These are phyloP conservation scores for Lophius americanus DNA, from an alignment of 2,797 vertebrate genomes.

Conservation along the genomic window DNA sequence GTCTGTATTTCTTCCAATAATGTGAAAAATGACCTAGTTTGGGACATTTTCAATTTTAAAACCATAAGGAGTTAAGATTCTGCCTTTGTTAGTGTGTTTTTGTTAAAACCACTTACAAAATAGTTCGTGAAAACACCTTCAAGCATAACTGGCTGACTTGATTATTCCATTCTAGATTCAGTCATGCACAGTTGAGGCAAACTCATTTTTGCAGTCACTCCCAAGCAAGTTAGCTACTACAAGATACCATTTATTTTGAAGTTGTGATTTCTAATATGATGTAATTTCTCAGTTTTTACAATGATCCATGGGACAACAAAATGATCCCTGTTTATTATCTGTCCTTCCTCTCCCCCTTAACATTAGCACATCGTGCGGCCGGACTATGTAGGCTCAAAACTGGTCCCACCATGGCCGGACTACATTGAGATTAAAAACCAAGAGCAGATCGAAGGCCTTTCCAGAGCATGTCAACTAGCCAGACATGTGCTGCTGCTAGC, in stretches of 20 bases:
- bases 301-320: not conserved
- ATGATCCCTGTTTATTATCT: slow-evolving; percentile 2
- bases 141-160: too few relatives aligned
- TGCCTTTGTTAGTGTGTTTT: too few relatives aligned
- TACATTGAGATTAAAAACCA: slow-evolving; percentile 95
- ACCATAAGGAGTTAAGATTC: too few relatives aligned
- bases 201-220: not conserved
- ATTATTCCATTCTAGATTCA: too few relatives aligned
- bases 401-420: slow-evolving; percentile 94
- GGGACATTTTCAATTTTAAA: too few relatives aligned
- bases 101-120: too few relatives aligned
- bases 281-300: too few relatives aligned
- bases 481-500: slow-evolving; percentile 90
- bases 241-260: not conserved
- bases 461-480: slow-evolving; percentile 92
- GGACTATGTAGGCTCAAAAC: slow-evolving; percentile 90
- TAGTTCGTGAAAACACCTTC: too few relatives aligned
- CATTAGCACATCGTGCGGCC: slow-evolving; percentile 94
- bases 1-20: too few relatives aligned
- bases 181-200: not conserved
- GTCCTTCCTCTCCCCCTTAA: slow-evolving; percentile 17
- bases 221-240: not conserved
- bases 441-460: slow-evolving; percentile 93
- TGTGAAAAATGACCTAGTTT: too few relatives aligned
- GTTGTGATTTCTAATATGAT: not conserved